phyloP scores from a whole-genome alignment of 2,113 vertebrate genomes.

The Perognathus longimembris region DNA sequence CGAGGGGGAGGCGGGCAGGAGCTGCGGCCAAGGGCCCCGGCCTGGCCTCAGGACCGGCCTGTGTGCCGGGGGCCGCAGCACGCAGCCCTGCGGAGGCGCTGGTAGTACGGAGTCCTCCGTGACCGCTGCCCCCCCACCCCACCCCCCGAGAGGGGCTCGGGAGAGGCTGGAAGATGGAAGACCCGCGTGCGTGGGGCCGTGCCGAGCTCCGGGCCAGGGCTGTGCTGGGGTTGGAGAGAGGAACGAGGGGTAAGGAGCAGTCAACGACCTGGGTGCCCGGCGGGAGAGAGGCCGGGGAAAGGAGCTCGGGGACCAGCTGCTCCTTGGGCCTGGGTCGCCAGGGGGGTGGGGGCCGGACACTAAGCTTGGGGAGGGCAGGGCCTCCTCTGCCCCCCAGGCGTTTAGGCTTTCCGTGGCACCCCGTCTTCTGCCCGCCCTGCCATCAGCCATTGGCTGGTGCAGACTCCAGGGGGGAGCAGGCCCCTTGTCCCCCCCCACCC shows the following conservation, averaged over 20 bases:
- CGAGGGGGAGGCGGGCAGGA: not conserved
- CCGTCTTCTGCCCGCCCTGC: no score
- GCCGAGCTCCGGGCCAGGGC: not conserved
- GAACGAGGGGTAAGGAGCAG: not conserved
- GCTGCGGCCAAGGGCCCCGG: not conserved
- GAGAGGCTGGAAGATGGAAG: not conserved
- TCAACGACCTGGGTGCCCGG: not conserved
- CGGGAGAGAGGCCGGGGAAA: rapidly evolving
- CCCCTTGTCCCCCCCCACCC: not conserved
- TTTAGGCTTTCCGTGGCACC: not conserved
- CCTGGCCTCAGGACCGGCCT: not conserved
- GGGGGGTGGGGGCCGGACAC: not conserved
- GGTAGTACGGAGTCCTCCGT: not conserved
- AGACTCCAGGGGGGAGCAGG: no score
- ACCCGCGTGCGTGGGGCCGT: not conserved
- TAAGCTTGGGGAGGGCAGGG: not conserved
- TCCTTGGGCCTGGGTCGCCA: not conserved
- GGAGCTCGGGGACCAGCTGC: no score
- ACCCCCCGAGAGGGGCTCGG: not conserved
- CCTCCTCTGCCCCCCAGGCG: not conserved
- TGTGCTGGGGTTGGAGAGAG: rapidly evolving
- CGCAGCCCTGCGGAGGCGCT: not conserved
- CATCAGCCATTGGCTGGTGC: not conserved
- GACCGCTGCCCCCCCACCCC: not conserved
- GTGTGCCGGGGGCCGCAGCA: not conserved